These are phyloP conservation scores for Villa cingulata DNA, from an alignment of 2,888 invertebrate genomes.

Conservation along the genomic window DNA sequence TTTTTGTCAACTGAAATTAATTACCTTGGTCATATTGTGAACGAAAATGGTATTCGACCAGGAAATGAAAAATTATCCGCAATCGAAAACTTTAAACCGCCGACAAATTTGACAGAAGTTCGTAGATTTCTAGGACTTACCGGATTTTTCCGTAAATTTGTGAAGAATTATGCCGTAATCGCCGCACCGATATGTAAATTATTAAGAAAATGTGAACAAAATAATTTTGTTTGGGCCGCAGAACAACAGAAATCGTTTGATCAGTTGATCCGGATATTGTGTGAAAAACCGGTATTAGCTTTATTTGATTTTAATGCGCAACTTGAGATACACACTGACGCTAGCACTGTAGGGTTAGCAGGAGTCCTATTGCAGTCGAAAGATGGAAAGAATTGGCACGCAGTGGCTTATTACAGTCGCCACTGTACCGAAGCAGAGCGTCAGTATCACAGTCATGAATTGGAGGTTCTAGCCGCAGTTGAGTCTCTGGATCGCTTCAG, in stretches of 20 bases:
- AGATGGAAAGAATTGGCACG: conserved; percentile 11
- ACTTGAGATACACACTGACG: conserved; percentile 27
- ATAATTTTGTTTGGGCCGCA: conserved; percentile 9
- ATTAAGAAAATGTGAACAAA: conserved; percentile 5
- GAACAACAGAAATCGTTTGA: conserved; percentile 9
- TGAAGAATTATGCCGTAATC: background rate
- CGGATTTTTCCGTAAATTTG: conserved; percentile 3
- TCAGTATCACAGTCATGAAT: conserved; percentile 26
- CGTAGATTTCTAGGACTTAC: conserved; percentile 1
- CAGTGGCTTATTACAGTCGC: conserved; percentile 24
- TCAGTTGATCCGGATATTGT: conserved; percentile 15
- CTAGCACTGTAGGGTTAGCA: conserved; percentile 21
- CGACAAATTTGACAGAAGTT: background rate
- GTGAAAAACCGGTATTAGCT: conserved; percentile 17
- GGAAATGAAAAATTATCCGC: conserved; percentile 6
- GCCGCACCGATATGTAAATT: conserved; percentile 8
- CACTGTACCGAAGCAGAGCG: conserved; percentile 23
- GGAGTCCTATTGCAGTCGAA: conserved; percentile 24
- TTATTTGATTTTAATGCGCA: conserved; percentile 16
- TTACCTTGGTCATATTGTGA: conserved; percentile 11
- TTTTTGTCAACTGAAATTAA: conserved; percentile 12
- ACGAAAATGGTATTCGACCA: conserved; percentile 11
- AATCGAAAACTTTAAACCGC: background rate
- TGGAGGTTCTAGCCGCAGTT: conserved; percentile 28
- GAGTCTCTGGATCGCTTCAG: conserved; percentile 24